These are phyloP conservation scores for Horisme vitalbata DNA, from an alignment of 2,888 invertebrate genomes.

Conservation along the genomic window DNA sequence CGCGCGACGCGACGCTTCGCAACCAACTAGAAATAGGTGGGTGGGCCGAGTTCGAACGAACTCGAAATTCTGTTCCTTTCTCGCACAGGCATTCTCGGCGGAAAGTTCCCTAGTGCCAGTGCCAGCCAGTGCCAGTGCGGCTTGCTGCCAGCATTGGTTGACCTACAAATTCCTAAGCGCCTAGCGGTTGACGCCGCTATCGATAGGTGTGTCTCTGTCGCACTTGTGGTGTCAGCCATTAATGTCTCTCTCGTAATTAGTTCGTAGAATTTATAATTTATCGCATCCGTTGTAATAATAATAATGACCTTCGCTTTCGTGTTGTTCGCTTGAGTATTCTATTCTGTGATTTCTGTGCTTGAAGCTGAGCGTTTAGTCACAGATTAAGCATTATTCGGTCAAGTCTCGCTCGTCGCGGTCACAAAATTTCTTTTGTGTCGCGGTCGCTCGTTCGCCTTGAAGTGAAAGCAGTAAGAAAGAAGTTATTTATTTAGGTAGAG, in stretches of 20 bases:
- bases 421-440: too few relatives aligned
- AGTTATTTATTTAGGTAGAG: too few relatives aligned
- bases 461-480: background rate
- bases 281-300: too few relatives aligned
- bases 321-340: too few relatives aligned
- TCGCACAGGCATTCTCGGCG: constrained; percentile 50
- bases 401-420: background rate
- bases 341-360: too few relatives aligned
- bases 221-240: constrained; percentile 31
- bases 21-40: constrained; percentile 26
- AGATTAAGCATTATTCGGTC: too few relatives aligned
- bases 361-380: too few relatives aligned
- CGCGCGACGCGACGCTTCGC: constrained; percentile 43
- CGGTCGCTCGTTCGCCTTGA: background rate
- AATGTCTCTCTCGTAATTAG: constrained; percentile 38
- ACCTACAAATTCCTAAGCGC: constrained; percentile 64
- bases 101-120: constrained; percentile 22
- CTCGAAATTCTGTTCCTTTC: constrained; percentile 59
- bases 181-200: constrained; percentile 51
- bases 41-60: constrained; percentile 41
- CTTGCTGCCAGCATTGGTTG: constrained; percentile 69
- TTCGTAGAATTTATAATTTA: constrained; percentile 3
- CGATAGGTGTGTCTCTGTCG: constrained; percentile 48
- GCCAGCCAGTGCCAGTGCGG: constrained; percentile 60
- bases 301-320: too few relatives aligned